Evolutionary conservation across 2,797 vertebrate genomes (phyloP).

Genomic region (Lateolabrax maculatus): DNA sequence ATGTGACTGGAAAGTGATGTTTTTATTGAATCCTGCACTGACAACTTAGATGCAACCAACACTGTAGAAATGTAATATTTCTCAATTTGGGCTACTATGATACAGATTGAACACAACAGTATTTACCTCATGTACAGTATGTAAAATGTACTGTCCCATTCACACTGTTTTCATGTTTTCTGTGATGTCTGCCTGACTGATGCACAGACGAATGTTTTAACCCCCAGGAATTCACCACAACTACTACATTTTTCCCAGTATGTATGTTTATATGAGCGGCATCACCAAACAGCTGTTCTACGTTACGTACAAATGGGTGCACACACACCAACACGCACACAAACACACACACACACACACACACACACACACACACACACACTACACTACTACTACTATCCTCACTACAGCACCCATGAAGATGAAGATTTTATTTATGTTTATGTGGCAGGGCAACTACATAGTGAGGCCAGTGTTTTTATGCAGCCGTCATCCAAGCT

Average conservation of each 20-base stretch:
- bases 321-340: too few relatives aligned
- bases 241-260: neutral
- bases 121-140: too few relatives aligned
- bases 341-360: neutral
- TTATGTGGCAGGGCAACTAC: slow-evolving; percentile 8
- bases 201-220: slow-evolving; percentile 3
- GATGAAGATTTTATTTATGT: too few relatives aligned
- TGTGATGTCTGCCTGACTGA: neutral
- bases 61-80: neutral
- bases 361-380: slow-evolving; percentile 3
- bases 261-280: slow-evolving; percentile 4
- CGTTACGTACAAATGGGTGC: too few relatives aligned
- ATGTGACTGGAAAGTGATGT: neutral
- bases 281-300: slow-evolving; percentile 27
- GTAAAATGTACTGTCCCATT: too few relatives aligned
- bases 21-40: neutral
- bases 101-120: neutral
- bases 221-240: neutral
- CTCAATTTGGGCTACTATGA: neutral
- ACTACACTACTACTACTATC: too few relatives aligned
- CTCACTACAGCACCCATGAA: slow-evolving; percentile 37
- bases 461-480: slow-evolving; percentile 16
- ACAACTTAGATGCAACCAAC: neutral
- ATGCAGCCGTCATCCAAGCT: slow-evolving; percentile 19
- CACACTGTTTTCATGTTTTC: neutral